Conservation (phyloP, 2,113 vertebrate species). For the Embiotoca jacksoni region DNA sequence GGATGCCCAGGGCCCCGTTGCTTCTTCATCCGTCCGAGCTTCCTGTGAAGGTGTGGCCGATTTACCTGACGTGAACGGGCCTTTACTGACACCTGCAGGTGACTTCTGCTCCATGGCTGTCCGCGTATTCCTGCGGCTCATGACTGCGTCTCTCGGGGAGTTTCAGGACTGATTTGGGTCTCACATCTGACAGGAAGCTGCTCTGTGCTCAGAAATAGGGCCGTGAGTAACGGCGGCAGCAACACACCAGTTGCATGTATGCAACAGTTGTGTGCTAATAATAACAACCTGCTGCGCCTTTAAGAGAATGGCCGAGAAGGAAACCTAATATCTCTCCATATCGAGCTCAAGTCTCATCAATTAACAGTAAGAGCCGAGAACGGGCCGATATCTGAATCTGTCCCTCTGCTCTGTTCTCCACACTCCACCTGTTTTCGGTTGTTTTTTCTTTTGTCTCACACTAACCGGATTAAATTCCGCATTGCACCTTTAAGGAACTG, state of each 20-base stretch:
- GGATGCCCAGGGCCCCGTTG: no score
- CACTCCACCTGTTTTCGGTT: background rate
- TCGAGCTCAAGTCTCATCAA: constrained; percentile 59
- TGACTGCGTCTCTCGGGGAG: background rate
- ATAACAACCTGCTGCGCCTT: constrained; percentile 78
- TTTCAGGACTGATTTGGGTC: constrained; percentile 39
- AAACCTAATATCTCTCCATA: constrained; percentile 66
- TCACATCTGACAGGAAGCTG: constrained; percentile 33
- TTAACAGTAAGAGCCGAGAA: constrained; percentile 43
- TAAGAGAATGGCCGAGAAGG: constrained; percentile 73
- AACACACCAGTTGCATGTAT: constrained; percentile 38
- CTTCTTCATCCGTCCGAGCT: no score
- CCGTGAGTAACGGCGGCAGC: constrained; percentile 26
- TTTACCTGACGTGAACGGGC: constrained; percentile 11
- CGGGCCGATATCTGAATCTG: background rate
- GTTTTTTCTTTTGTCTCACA: background rate
- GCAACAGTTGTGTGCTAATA: constrained; percentile 79
- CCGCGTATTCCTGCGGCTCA: background rate
- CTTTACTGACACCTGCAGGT: constrained; percentile 30
- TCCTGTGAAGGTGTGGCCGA: no score
- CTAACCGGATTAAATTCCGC: constrained; percentile 59
- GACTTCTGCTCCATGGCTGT: background rate
- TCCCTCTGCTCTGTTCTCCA: background rate
- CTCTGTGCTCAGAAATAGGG: constrained; percentile 31
- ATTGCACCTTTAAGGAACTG: constrained; percentile 77